phyloP scores from a whole-genome alignment of 2,888 invertebrate species.

The Drosophila mettleri region DNA sequence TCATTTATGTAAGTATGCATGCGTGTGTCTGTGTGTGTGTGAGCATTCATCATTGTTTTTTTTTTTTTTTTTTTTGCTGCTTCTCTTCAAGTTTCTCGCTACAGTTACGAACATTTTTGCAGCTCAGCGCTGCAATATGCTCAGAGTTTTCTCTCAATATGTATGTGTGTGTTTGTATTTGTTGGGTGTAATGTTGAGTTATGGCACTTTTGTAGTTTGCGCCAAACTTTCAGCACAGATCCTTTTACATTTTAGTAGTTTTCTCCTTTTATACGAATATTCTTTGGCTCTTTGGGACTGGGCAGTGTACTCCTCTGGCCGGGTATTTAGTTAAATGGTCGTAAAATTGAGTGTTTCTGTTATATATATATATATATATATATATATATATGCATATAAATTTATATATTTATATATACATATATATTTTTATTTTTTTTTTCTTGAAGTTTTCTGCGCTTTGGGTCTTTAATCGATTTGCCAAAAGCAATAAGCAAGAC shows the following conservation, averaged over 20 bases:
- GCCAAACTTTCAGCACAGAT: conserved; percentile 50
- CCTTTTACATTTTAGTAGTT: conserved; percentile 16
- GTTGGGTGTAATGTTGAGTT: conserved; percentile 75
- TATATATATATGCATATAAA: conserved; percentile 17
- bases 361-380: conserved; percentile 22
- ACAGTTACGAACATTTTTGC: conserved; percentile 60
- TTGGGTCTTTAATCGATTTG: conserved; percentile 68
- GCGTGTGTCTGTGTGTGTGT: conserved; percentile 31
- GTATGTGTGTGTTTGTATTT: conserved; percentile 37
- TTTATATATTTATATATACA: conserved; percentile 15
- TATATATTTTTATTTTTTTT: conserved; percentile 34
- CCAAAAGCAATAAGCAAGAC: conserved; percentile 60
- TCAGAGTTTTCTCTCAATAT: conserved; percentile 23
- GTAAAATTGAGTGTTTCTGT: conserved; percentile 71
- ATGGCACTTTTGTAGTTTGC: conserved; percentile 78
- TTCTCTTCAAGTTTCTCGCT: conserved; percentile 46
- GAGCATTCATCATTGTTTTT: conserved; percentile 43
- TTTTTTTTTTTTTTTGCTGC: conserved; percentile 30
- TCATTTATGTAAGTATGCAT: conserved; percentile 64
- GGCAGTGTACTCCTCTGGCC: conserved; percentile 6
- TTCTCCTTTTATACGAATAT: background rate
- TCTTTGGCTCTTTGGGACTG: conserved; percentile 8
- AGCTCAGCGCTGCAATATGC: conserved; percentile 65
- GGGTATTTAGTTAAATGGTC: conserved; percentile 78
- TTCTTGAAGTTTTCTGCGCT: conserved; percentile 35